Base-by-base conservation (phyloP, 2,888 invertebrate species). In the Philaethria dido region DNA sequence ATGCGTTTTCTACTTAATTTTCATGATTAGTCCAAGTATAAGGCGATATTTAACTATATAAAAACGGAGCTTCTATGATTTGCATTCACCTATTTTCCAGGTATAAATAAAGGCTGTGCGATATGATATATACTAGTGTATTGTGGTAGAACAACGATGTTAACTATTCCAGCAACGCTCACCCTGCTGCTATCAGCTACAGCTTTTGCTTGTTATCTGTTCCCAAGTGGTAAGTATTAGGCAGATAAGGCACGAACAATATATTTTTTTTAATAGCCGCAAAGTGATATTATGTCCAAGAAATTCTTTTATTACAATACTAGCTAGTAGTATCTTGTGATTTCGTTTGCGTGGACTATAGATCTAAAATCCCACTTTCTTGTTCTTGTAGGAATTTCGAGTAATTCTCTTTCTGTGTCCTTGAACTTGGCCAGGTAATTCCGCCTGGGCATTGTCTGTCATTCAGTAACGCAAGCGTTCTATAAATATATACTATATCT, bases 221-320 rank as follows among this genome's bases (percentile, higher is more conserved):
- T 93, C 73, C 93, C 93, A 36, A 93, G 89, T 82, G 93, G 93
- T 93, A 81, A 85, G 88, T 74, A 72, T 33, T 25, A 69, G 59
- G 61, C n/a, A 8, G 18, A 48, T 25, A 39, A 1, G 39, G 39
- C 13, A 47, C 14, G 14, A n/a, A 13, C 39, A 45, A 18, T 9
- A 14, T 25, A 29, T 29, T 44, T 14, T 22, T 29, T n/a, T n/a
- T 22, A 36, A 52, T 6, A 29, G 25, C 14, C 14, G 5, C 3
- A 29, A 4, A 6, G 29, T 29, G 29, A 29, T 6, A 29, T 29
- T 4, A 29, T 29, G 3, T 29, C 29, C 29, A 29, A 29, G 3
- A 29, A 29, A 4, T 29, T 29, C 6, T 4, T 3, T 4, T 3
- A 29, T 29, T 6, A 29, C 29, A 6, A n/a, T n/a, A n/a, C n/a